A percentile compares a stretch with the other conserved stretches of the same genome.
These are phyloP conservation scores for Harmothoe impar DNA, from an alignment of 2,888 invertebrate species.

Conservation along the genomic window DNA sequence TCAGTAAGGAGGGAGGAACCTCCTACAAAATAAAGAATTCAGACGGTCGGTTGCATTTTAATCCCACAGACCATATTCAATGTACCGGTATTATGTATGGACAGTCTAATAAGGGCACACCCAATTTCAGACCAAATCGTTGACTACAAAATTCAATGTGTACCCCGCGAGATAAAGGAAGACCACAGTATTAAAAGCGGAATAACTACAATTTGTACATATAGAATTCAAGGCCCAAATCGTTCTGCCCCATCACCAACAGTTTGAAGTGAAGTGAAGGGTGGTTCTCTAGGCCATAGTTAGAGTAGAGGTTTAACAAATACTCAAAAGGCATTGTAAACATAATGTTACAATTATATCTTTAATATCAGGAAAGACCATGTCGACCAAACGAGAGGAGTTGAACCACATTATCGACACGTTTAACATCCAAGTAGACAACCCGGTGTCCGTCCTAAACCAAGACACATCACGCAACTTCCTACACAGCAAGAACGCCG, in stretches of 20 bases:
- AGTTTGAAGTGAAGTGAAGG: too few species aligned
- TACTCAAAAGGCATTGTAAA: not conserved
- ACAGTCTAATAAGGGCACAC: too few species aligned
- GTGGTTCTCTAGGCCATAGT: not conserved
- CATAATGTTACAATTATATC: not conserved
- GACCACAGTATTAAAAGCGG: too few species aligned
- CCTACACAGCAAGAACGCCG: slow-evolving; percentile 88
- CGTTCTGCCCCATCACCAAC: too few species aligned
- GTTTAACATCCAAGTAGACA: slow-evolving; percentile 95
- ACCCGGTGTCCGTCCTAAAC: slow-evolving; percentile 96
- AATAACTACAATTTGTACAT: too few species aligned
- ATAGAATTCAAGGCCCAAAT: too few species aligned
- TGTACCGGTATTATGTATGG: too few species aligned
- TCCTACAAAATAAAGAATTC: slow-evolving; percentile 89
- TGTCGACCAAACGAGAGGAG: slow-evolving; percentile 89
- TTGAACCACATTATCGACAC: slow-evolving; percentile 88
- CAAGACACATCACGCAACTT: slow-evolving; percentile 96
- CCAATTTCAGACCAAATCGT: too few species aligned
- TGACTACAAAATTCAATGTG: too few species aligned
- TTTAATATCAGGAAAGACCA: slow-evolving; percentile 86
- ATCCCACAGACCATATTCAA: not conserved
- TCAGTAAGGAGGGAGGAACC: slow-evolving; percentile 85
- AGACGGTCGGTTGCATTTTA: slow-evolving; percentile 85
- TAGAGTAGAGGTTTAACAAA: not conserved
- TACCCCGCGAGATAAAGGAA: too few species aligned